Evolutionary conservation across 2,797 vertebrate species (phyloP).

Genomic region (Buceros bicornis): DNA sequence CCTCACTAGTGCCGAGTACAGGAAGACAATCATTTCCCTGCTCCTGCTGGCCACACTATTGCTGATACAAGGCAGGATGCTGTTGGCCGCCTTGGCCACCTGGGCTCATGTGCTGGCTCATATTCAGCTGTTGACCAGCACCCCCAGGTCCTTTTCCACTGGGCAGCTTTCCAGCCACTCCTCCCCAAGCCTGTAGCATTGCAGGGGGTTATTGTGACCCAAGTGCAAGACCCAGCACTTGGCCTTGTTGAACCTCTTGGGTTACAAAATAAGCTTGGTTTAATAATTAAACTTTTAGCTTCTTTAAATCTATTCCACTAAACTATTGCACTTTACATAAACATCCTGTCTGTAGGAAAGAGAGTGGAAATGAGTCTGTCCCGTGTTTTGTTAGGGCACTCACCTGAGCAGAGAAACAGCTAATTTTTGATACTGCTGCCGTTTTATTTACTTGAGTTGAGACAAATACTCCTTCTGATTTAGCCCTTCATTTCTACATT

Average conservation of each 20-base stretch:
- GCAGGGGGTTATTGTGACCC: no score
- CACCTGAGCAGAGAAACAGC: background rate
- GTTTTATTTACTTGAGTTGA: background rate
- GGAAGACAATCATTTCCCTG: no score
- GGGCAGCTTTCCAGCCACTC: no score
- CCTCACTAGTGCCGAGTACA: no score
- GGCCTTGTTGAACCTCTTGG: background rate
- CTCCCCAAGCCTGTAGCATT: no score
- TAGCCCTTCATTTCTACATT: background rate
- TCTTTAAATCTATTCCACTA: background rate
- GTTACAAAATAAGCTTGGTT: background rate
- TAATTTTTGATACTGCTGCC: background rate
- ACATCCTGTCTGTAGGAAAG: background rate
- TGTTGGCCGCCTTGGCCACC: no score
- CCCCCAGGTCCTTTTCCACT: no score
- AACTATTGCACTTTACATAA: background rate
- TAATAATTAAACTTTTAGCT: background rate
- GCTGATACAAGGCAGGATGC: no score
- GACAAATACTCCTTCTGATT: background rate
- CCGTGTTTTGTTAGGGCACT: background rate
- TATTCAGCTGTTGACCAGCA: no score
- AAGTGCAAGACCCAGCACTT: no score
- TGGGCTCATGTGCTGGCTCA: no score
- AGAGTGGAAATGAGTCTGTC: background rate
- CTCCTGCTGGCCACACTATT: no score